These are phyloP conservation scores for Macrotrachela quadricornifera DNA, from an alignment of 1,140 invertebrate genomes.

Conservation along the genomic window DNA sequence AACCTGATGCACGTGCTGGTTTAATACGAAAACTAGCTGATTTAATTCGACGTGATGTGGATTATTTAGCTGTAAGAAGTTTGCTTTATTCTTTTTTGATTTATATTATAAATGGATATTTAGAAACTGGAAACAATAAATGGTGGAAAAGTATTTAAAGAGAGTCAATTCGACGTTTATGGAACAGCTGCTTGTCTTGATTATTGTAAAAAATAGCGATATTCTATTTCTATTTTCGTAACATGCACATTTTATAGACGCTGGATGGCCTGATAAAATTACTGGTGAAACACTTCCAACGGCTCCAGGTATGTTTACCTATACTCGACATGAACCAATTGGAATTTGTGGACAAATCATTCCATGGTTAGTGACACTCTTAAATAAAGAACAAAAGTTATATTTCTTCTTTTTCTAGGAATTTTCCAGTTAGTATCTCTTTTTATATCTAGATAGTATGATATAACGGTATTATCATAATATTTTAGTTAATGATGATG, in stretches of 20 bases:
- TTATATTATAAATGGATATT: background rate
- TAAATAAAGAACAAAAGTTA: too few relatives aligned
- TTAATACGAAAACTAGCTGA: slow-evolving; percentile 50
- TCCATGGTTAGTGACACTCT: slow-evolving; percentile 45
- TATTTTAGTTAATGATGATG: slow-evolving; percentile 51
- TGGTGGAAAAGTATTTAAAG: slow-evolving; percentile 59
- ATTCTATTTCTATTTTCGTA: too few relatives aligned
- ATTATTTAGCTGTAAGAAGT: slow-evolving; percentile 41
- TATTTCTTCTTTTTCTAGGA: too few relatives aligned
- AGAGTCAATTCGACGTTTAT: slow-evolving; percentile 18
- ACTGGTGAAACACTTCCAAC: slow-evolving; percentile 62
- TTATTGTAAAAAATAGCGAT: background rate
- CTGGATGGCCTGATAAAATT: slow-evolving; percentile 73
- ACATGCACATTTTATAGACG: slow-evolving; percentile 31
- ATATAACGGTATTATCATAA: too few relatives aligned
- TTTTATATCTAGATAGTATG: too few relatives aligned
- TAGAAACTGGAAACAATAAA: slow-evolving; percentile 53
- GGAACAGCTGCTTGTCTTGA: slow-evolving; percentile 15
- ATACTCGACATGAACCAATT: slow-evolving; percentile 81
- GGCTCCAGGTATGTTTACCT: slow-evolving; percentile 63
- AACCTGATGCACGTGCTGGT: slow-evolving; percentile 44
- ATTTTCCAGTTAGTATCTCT: too few relatives aligned
- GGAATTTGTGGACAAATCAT: slow-evolving; percentile 94
- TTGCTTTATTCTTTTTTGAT: background rate
- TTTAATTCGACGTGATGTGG: slow-evolving; percentile 47